Percentiles rank a stretch among this genome's conserved stretches.
phyloP scores from a whole-genome alignment of 2,113 vertebrate genomes.

The Apus apus region DNA sequence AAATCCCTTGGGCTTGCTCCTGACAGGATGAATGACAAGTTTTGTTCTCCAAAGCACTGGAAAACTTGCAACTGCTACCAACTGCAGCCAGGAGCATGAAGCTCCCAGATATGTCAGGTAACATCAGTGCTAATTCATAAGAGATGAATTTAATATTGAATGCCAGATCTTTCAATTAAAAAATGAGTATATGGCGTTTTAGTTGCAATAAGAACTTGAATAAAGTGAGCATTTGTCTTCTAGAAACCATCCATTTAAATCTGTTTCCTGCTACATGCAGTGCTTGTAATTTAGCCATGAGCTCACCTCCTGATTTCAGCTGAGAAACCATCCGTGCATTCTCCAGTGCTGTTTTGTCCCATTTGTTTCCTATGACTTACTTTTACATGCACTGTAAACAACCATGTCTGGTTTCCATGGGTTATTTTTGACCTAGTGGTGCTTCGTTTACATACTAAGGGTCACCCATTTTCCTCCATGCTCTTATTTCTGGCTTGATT shows the following conservation, averaged over 20 bases:
- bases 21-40: neutral
- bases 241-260: neutral
- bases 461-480: neutral
- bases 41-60: neutral
- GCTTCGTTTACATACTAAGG: neutral
- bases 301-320: neutral
- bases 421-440: neutral
- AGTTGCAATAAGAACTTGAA: neutral
- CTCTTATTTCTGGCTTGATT: neutral
- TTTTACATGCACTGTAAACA: neutral
- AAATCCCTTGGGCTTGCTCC: neutral
- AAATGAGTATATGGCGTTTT: neutral
- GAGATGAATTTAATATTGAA: neutral
- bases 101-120: neutral
- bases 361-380: neutral
- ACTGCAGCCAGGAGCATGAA: fast-evolving
- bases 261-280: neutral
- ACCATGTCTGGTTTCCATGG: neutral
- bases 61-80: fast-evolving
- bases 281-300: neutral
- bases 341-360: neutral
- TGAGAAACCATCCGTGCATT: neutral
- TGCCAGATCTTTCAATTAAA: neutral
- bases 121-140: neutral
- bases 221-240: neutral